phyloP scores from a whole-genome alignment of 1,140 invertebrate genomes.

The Plutomurus gul region DNA sequence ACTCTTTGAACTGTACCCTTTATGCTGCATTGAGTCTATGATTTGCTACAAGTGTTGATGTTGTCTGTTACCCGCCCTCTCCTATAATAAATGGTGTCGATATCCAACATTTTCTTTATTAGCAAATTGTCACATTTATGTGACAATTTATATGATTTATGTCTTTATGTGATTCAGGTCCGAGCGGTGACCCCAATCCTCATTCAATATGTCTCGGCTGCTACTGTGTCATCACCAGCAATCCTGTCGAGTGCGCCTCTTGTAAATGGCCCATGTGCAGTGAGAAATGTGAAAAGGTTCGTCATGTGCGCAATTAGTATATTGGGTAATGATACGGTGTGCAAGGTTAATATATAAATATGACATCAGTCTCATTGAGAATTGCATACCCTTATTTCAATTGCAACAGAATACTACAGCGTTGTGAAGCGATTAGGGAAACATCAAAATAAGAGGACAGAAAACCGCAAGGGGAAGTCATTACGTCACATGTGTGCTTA shows the following conservation, averaged over 20 bases:
- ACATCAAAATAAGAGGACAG: background rate
- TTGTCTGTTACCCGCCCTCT: too few species aligned
- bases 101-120: too few species aligned
- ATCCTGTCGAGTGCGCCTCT: conserved; percentile 49
- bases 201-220: conserved; percentile 66
- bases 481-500: background rate
- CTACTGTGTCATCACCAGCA: conserved; percentile 52
- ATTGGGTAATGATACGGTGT: background rate
- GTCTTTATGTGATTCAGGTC: too few species aligned
- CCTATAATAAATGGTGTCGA: too few species aligned
- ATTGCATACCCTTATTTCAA: background rate
- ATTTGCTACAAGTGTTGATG: too few species aligned
- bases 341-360: background rate
- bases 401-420: background rate
- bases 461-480: background rate
- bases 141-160: too few species aligned
- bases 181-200: conserved; percentile 64
- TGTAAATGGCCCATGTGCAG: conserved; percentile 57
- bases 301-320: conserved; percentile 30
- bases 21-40: too few species aligned
- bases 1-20: too few species aligned
- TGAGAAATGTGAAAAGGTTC: conserved; percentile 44
- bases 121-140: too few species aligned
- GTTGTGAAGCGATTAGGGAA: background rate
- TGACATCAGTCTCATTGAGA: background rate